A percentile compares a stretch with the other conserved stretches of the same genome.
Evolutionary conservation across 1,140 invertebrate genomes (phyloP).

Genomic region (Papilio xuthus): DNA sequence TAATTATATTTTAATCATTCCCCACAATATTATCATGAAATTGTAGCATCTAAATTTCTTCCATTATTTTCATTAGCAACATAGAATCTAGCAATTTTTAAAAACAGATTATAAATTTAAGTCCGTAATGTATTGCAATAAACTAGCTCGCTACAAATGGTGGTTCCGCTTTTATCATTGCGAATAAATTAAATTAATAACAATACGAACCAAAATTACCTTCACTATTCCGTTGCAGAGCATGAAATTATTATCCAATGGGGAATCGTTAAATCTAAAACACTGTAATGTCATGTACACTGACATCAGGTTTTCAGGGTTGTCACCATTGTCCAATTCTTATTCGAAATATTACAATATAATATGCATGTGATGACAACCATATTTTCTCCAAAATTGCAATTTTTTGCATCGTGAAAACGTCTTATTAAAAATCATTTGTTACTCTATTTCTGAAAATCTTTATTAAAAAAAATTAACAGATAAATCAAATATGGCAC

Average conservation of each 20-base stretch:
- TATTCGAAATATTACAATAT: not conserved
- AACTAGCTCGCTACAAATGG: not conserved
- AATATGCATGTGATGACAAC: not conserved
- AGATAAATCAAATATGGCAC: not conserved
- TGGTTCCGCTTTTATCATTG: slow-evolving; percentile 22
- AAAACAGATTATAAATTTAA: slow-evolving; percentile 31
- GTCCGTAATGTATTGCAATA: not conserved
- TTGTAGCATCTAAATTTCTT: not conserved
- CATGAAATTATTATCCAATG: slow-evolving; percentile 26
- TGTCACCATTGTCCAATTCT: not conserved
- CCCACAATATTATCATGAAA: not conserved
- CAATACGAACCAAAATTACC: slow-evolving; percentile 20
- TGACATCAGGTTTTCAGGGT: slow-evolving; percentile 19
- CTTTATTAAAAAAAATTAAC: no score
- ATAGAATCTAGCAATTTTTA: slow-evolving; percentile 16
- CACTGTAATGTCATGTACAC: slow-evolving; percentile 30
- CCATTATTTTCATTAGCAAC: not conserved
- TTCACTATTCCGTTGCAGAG: slow-evolving; percentile 10
- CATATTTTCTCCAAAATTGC: no score
- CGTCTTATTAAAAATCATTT: no score
- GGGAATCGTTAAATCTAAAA: slow-evolving; percentile 31
- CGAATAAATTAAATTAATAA: slow-evolving; percentile 29
- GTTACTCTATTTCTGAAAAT: no score
- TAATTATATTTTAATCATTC: not conserved
- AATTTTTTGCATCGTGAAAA: no score